Base-by-base conservation (phyloP, 2,888 invertebrate species). In the Tupiocoris notatus region DNA sequence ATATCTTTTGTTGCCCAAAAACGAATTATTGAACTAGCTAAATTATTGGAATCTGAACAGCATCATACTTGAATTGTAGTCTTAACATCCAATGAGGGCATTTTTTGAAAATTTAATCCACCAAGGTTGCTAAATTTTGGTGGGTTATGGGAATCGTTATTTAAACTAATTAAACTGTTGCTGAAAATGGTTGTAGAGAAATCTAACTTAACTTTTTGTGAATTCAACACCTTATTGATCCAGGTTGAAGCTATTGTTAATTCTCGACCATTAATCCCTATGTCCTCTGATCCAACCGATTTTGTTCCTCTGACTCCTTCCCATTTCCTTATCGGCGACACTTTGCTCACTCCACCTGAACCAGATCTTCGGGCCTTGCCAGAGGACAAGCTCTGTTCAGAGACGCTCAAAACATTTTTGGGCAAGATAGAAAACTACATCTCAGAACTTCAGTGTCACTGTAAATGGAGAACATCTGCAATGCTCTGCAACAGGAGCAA, bases 1-100 rank as follows among this genome's bases (percentile, higher is more conserved):
- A n/a, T n/a, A 81, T 56, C 82, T 83, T 61, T 74, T 81, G 0
- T 82, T 82, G 1, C 82, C 82, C 0, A 73, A 57, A 6, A 21
- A 74, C 20, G 56, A 65, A 1, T 23, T 77, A 0, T 22, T 67
- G 74, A 77, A 7, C 3, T 77, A 1, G 56, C 22, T 9, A 25
- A 61, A n/a, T 75, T 24, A 22, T 54, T 66, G 2, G 16, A 65
- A 2, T 18, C 1, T 21, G 2, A 12, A 7, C 2, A 2, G 16
- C n/a, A 21, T 54, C 75, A 64, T 18, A 23, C 57, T 17, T n/a
- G 54, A 12, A 58, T 63, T 1, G 18, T 16, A 9, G n/a, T n/a
- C n/a, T n/a, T n/a, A n/a, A n/a, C n/a, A n/a, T n/a, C n/a, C n/a
- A 20, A 2, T 2, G 6, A 18, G 16, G 9, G 2, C 1, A 65